A percentile compares a stretch with the other conserved stretches of the same genome.
Conservation (phyloP, 2,888 invertebrate genomes). For the Torymus tubicola region DNA sequence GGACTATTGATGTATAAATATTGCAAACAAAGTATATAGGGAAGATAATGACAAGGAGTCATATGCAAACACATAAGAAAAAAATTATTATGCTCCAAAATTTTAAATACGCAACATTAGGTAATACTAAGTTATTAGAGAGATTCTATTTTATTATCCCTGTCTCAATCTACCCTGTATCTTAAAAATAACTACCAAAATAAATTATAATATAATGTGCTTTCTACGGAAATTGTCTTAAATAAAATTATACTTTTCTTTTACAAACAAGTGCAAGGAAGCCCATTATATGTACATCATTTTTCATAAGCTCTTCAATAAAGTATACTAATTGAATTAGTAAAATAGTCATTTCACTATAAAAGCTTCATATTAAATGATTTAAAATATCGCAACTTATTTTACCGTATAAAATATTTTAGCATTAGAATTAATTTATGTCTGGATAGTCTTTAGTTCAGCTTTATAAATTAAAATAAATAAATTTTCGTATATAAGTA, state of each 20-base stretch:
- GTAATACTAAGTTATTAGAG: background rate
- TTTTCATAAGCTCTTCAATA: background rate
- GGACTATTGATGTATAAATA: constrained; percentile 23
- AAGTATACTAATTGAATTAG: background rate
- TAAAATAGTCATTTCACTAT: background rate
- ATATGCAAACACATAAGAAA: background rate
- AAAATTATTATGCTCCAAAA: background rate
- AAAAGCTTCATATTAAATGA: no score
- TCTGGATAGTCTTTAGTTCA: background rate
- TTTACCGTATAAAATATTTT: background rate
- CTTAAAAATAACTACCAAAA: constrained; percentile 12
- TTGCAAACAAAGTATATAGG: constrained; percentile 3
- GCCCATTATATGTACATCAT: constrained; percentile 12
- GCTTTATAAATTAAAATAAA: constrained; percentile 32
- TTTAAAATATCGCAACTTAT: no score
- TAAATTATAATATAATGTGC: constrained; percentile 41
- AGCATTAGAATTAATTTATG: background rate
- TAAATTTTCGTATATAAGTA: constrained; percentile 17
- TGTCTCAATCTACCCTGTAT: constrained; percentile 29
- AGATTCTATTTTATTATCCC: background rate
- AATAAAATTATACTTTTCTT: constrained; percentile 8
- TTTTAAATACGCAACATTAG: background rate
- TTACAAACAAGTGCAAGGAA: constrained; percentile 42
- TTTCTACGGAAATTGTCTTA: constrained; percentile 30
- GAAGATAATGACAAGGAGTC: constrained; percentile 36